Base-by-base conservation (phyloP, 2,888 invertebrate genomes). In the Nemoura dubitans region DNA sequence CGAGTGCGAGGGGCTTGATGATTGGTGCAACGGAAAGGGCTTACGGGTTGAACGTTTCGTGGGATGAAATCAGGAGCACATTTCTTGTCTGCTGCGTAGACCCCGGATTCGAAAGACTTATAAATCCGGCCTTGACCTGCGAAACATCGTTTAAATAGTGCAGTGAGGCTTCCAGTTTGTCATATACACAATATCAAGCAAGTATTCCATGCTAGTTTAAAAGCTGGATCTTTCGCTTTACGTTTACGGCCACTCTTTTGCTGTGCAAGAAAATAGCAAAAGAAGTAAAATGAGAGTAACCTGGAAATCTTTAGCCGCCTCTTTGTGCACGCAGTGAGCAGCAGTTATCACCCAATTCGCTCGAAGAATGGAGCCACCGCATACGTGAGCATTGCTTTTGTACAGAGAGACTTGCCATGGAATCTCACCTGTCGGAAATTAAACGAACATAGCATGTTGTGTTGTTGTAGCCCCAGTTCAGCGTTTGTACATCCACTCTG, bases 31-130 rank as follows among this genome's bases (percentile, higher is more conserved):
- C 21, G 1, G 21, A 59, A 59, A 7, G 14, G 21, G 10, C 81
- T 81, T 81, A 81, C 81, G 81, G 81, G 28, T 81, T 81, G 30
- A 81, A 81, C n/a, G 14, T 7, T 21, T 81, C 30, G 30, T 81
- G 81, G n/a, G 14, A 5, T 0, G 28, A 28, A n/a, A 81, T 29
- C 1, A 6, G n/a, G 30, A 29, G 28, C n/a, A 81, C 30, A 30
- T 81, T 30, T 30, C 5, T n/a, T 6, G 16, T 30, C n/a, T 81
- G 81, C 30, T 29, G 29, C n/a, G 81, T 30, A 0, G 30, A 0
- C 0, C 81, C 81, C 28, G 81, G 81, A 30, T 28, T 30, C 28
- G 81, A 81, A 7, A 81, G 81, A 21, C 28, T n/a, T 5, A 81
- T 29, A 21, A 81, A 29, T 29, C 81, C 81, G 28, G 81, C 81